phyloP scores from a whole-genome alignment of 2,797 vertebrate genomes.

The Heliangelus exortis region DNA sequence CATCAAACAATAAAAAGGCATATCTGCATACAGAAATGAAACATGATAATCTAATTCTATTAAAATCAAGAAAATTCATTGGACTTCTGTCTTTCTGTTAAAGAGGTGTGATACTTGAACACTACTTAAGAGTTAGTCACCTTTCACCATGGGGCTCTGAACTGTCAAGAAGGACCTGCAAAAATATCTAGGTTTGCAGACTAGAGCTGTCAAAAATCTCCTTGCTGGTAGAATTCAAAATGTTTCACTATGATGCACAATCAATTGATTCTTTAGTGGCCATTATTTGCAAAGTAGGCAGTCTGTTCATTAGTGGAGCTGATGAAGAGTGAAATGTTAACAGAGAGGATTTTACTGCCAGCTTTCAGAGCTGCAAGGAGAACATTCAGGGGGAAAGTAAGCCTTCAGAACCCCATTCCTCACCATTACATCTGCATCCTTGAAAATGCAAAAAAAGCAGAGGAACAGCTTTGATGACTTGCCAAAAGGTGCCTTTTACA shows the following conservation, averaged over 20 bases:
- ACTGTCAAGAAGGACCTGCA: neutral
- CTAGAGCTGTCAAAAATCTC: neutral
- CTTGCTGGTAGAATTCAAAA: neutral
- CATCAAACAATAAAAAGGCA: neutral
- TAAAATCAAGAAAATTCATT: neutral
- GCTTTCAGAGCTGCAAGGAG: neutral
- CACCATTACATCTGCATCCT: neutral
- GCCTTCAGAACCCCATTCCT: neutral
- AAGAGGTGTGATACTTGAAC: neutral
- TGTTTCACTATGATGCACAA: neutral
- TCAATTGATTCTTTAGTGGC: constrained; percentile 23
- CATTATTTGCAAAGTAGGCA: neutral
- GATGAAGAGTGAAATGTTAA: constrained; percentile 23
- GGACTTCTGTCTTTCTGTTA: neutral
- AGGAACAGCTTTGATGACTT: neutral
- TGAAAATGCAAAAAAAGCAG: constrained; percentile 34
- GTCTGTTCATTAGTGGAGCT: constrained; percentile 23
- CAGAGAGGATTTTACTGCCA: neutral
- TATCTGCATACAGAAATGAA: neutral
- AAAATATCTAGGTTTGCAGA: neutral
- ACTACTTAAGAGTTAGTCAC: neutral
- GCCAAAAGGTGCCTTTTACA: constrained; percentile 13
- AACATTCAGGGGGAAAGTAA: neutral
- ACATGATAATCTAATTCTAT: neutral
- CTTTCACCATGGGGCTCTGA: neutral